phyloP scores from a whole-genome alignment of 2,888 invertebrate genomes.

The Bellardia bayeri region DNA sequence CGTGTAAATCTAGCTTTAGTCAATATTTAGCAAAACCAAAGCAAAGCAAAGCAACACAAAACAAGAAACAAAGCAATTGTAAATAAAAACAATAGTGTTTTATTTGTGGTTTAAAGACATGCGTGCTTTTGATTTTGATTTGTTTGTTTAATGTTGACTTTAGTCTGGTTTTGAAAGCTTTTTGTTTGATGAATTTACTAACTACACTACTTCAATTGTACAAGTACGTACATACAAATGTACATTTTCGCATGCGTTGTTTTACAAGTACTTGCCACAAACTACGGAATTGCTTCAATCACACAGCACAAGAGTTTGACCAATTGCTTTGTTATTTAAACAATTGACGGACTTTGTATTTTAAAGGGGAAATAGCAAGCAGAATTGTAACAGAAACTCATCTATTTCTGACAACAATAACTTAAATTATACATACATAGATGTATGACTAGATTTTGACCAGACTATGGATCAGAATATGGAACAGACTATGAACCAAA shows the following conservation, averaged over 20 bases:
- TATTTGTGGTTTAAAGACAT: constrained; percentile 9
- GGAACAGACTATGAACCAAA: too few species aligned
- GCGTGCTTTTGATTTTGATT: background rate
- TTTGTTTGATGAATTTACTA: background rate
- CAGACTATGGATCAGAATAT: too few species aligned
- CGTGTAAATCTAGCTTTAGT: too few species aligned
- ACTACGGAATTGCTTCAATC: background rate
- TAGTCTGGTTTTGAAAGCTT: constrained; percentile 8
- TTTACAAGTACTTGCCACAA: background rate
- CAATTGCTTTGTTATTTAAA: too few species aligned
- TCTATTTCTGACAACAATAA: too few species aligned
- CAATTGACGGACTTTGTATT: too few species aligned
- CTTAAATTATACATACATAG: too few species aligned
- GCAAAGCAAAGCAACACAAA: background rate
- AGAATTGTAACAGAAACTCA: too few species aligned
- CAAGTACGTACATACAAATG: background rate
- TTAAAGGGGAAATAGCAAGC: too few species aligned
- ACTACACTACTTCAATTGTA: background rate
- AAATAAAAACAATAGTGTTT: background rate
- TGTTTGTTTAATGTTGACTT: background rate
- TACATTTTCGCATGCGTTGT: background rate
- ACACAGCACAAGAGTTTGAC: too few species aligned
- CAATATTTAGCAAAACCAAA: constrained; percentile 19
- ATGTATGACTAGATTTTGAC: too few species aligned
- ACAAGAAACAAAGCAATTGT: background rate